Conservation (phyloP, 1,140 invertebrate genomes). For the Drosophila sechellia region DNA sequence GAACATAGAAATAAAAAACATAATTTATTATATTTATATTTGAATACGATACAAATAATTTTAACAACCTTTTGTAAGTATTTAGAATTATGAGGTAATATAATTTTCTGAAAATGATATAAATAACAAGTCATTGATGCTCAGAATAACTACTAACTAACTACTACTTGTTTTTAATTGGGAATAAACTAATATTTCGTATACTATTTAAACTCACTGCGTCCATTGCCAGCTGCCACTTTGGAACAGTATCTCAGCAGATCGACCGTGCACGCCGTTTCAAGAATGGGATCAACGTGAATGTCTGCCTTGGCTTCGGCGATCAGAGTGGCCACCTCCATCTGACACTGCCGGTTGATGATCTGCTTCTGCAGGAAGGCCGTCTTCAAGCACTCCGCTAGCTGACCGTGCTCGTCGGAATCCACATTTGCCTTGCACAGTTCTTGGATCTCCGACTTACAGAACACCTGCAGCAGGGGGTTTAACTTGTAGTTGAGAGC, state of each 20-base stretch:
- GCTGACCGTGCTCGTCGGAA: constrained; percentile 87
- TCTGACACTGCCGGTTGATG: constrained; percentile 89
- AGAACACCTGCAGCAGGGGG: constrained; percentile 91
- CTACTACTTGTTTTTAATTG: too few species aligned
- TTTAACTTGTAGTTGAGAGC: constrained; percentile 94
- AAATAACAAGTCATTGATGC: too few species aligned
- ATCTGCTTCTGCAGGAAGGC: constrained; percentile 90
- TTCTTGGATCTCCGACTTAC: constrained; percentile 88
- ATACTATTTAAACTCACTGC: constrained; percentile 87
- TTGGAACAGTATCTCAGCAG: constrained; percentile 93
- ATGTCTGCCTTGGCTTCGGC: constrained; percentile 93
- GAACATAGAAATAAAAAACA: constrained; percentile 69
- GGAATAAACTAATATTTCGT: too few species aligned
- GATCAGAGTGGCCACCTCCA: constrained; percentile 93
- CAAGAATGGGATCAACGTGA: constrained; percentile 92
- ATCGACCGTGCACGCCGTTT: constrained; percentile 91
- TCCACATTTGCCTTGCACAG: constrained; percentile 86
- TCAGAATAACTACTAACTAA: too few species aligned
- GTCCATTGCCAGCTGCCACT: constrained; percentile 93
- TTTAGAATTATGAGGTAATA: too few species aligned
- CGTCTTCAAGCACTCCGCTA: constrained; percentile 95
- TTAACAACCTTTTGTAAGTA: too few species aligned
- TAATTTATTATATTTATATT: background rate
- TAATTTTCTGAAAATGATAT: too few species aligned
- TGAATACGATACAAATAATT: too few species aligned